Evolutionary conservation across 2,888 invertebrate species (phyloP).

Genomic region (Tortrix viridana): DNA sequence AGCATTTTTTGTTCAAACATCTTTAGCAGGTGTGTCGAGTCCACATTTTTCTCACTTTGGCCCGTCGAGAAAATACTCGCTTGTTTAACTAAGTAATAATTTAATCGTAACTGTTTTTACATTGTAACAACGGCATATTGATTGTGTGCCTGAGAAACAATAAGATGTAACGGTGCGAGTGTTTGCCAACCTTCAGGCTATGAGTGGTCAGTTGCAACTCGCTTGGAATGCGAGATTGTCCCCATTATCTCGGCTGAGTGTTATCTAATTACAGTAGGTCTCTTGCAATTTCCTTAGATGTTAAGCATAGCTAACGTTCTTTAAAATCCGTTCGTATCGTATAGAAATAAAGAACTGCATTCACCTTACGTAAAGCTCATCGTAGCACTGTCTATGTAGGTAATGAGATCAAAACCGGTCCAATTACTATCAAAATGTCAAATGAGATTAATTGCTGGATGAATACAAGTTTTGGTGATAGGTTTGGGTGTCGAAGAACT

Average conservation of each 20-base stretch:
- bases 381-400: not conserved
- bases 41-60: slow-evolving; percentile 5
- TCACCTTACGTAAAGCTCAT: not conserved
- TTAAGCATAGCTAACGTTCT: not conserved
- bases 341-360: not conserved
- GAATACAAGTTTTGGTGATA: slow-evolving; percentile 48
- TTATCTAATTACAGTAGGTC: slow-evolving; percentile 52
- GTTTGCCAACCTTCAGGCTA: slow-evolving; percentile 60
- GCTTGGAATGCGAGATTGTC: slow-evolving; percentile 61
- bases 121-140: slow-evolving; percentile 20
- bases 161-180: slow-evolving; percentile 30
- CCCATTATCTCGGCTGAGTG: slow-evolving; percentile 50
- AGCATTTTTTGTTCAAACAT: slow-evolving; percentile 17
- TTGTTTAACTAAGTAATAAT: not conserved
- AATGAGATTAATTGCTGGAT: slow-evolving; percentile 49
- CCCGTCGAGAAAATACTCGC: slow-evolving; percentile 10
- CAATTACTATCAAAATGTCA: slow-evolving; percentile 50
- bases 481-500: slow-evolving; percentile 60
- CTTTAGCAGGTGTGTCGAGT: slow-evolving; percentile 28
- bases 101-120: slow-evolving; percentile 8
- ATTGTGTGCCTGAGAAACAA: slow-evolving; percentile 46
- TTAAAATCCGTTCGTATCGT: not conserved
- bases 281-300: slow-evolving; percentile 38
- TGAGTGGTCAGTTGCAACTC: slow-evolving; percentile 51
- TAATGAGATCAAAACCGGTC: slow-evolving; percentile 37